phyloP scores from a whole-genome alignment of 2,888 invertebrate species.

The Nomada flava region DNA sequence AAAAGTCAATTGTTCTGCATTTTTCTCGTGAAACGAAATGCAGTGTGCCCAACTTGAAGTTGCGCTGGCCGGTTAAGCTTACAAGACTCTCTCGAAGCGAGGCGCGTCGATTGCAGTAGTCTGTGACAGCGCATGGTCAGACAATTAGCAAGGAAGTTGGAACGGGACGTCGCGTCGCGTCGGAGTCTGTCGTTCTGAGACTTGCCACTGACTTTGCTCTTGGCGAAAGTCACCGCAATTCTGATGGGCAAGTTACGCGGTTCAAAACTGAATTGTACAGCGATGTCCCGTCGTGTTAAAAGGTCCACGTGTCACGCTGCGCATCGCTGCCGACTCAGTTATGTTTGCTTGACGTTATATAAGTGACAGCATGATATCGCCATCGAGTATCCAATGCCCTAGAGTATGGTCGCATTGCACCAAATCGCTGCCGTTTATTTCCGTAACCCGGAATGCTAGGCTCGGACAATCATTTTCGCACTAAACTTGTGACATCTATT shows the following conservation, averaged over 20 bases:
- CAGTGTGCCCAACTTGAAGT: neutral
- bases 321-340: constrained; percentile 48
- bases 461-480: constrained; percentile 22
- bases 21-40: neutral
- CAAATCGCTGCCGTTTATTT: constrained; percentile 22
- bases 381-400: constrained; percentile 39
- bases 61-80: neutral
- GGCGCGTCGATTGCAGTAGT: constrained; percentile 10
- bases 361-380: constrained; percentile 52
- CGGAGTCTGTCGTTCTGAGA: constrained; percentile 20
- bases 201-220: constrained; percentile 28
- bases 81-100: neutral
- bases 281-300: constrained; percentile 22
- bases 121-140: constrained; percentile 37
- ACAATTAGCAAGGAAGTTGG: constrained; percentile 44
- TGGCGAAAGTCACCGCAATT: constrained; percentile 18
- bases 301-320: constrained; percentile 27
- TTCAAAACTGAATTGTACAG: constrained; percentile 42
- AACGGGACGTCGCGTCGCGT: constrained; percentile 7
- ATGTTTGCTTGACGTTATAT: constrained; percentile 43
- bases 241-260: constrained; percentile 56
- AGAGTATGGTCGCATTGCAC: constrained; percentile 22
- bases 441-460: constrained; percentile 11
- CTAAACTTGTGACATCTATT: neutral
- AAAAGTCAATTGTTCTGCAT: too few relatives aligned